A percentile compares a stretch with the other conserved stretches of the same genome.
Conservation (phyloP, 2,797 vertebrate genomes). For the Squalus acanthias region DNA sequence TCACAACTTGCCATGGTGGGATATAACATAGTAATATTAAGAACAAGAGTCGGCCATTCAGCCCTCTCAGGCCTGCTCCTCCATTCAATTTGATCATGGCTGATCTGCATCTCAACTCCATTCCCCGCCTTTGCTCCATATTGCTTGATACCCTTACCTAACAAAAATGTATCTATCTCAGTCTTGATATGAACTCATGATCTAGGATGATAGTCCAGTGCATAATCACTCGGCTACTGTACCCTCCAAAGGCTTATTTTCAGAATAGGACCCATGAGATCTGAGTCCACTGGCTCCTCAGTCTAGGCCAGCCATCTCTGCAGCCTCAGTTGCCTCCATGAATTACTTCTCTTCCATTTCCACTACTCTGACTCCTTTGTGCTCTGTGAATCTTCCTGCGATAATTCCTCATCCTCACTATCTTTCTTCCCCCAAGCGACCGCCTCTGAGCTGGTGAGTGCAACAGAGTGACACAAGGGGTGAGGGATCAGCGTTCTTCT, state of each 20-base stretch:
- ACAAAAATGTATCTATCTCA: neutral
- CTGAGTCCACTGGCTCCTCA: no score
- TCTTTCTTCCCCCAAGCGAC: neutral
- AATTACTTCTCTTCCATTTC: neutral
- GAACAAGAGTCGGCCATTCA: neutral
- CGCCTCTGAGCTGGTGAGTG: neutral
- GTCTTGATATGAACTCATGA: neutral
- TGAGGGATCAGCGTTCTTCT: neutral
- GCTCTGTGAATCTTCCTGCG: neutral
- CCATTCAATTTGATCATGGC: neutral
- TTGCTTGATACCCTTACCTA: neutral
- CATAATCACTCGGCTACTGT: neutral
- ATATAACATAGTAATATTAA: neutral
- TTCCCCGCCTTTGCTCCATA: neutral
- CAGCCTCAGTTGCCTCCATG: neutral
- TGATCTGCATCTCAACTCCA: neutral
- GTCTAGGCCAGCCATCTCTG: neutral
- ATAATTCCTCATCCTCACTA: neutral
- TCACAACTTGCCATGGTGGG: neutral
- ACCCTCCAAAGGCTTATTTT: neutral
- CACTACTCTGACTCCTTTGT: neutral
- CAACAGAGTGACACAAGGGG: neutral
- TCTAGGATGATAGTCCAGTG: neutral
- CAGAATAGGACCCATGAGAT: no score
- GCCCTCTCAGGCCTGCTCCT: neutral